Conservation (phyloP, 2,113 vertebrate species). For the Garra rufa region DNA sequence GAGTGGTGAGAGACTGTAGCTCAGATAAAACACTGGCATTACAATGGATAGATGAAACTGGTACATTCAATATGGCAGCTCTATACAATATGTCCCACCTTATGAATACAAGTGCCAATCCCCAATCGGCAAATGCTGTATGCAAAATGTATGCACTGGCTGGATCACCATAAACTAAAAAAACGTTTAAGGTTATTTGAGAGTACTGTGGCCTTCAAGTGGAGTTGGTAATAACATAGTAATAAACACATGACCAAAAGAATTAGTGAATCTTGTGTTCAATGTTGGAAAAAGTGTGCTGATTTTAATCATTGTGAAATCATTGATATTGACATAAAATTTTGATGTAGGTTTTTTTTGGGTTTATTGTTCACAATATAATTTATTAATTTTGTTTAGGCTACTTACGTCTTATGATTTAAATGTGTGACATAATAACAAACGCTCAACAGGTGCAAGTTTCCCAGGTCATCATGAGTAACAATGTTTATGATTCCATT, state of each 20-base stretch:
- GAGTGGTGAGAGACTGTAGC: neutral
- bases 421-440: neutral
- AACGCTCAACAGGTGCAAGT: neutral
- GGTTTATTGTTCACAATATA: neutral
- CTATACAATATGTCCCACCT: neutral
- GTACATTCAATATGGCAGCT: neutral
- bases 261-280: too few species aligned
- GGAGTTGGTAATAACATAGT: neutral
- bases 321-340: neutral
- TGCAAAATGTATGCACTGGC: neutral
- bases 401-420: neutral
- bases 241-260: neutral
- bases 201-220: neutral
- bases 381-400: neutral
- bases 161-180: neutral
- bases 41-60: neutral
- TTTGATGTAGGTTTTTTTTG: neutral
- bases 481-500: neutral
- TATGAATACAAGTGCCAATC: neutral
- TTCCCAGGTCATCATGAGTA: neutral
- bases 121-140: neutral
- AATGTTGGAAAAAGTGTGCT: neutral
- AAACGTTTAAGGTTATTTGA: neutral
- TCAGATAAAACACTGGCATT: neutral
- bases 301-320: neutral